phyloP scores from a whole-genome alignment of 2,888 invertebrate species.

The Sinopyrophorus schimmeli region DNA sequence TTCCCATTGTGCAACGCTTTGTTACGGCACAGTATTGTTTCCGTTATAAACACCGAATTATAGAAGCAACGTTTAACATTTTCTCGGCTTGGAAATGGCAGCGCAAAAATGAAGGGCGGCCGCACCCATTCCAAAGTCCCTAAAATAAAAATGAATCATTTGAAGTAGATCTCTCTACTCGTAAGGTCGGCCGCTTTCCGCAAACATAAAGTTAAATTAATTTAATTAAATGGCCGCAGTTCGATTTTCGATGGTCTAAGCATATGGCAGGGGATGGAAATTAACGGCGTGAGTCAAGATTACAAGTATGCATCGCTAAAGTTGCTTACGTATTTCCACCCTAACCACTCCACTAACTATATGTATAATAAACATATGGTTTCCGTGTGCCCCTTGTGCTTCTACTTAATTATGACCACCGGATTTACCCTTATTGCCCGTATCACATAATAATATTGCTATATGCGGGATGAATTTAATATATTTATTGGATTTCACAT shows the following conservation, averaged over 20 bases:
- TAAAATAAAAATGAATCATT: conserved; percentile 25
- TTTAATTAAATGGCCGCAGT: conserved; percentile 26
- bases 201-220: conserved; percentile 28
- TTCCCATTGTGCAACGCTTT: background rate
- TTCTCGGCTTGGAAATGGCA: background rate
- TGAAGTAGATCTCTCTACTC: conserved; percentile 6
- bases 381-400: conserved; percentile 22
- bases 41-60: conserved; percentile 1
- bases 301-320: conserved; percentile 27
- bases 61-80: background rate
- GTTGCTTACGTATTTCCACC: conserved; percentile 28
- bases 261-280: conserved; percentile 29
- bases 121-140: background rate
- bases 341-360: conserved; percentile 18
- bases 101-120: background rate
- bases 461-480: no score
- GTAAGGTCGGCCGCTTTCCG: conserved; percentile 13
- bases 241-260: conserved; percentile 28
- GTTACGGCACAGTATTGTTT: background rate
- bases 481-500: no score
- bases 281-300: conserved; percentile 29
- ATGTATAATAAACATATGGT: conserved; percentile 31
- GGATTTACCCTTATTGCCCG: conserved; percentile 21
- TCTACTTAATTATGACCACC: conserved; percentile 28
- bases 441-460: conserved; percentile 5